Evolutionary conservation across 2,888 invertebrate species (phyloP).

Genomic region (Cheilosia grossa): DNA sequence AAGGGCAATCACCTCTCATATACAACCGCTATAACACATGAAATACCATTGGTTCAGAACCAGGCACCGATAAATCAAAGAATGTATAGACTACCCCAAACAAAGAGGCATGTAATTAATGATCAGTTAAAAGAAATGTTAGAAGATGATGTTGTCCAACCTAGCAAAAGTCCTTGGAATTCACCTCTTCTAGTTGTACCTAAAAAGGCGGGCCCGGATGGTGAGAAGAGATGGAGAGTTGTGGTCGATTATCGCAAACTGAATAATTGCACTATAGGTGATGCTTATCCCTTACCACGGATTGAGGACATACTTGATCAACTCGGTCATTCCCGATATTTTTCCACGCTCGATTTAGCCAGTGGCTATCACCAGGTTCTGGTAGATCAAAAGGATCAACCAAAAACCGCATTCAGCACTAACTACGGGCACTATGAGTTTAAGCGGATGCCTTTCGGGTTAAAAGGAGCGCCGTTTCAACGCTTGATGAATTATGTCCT

Average conservation of each 20-base stretch:
- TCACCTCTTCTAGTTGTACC: too few species aligned
- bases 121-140: too few species aligned
- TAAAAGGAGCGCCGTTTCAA: not conserved
- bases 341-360: conserved; percentile 62
- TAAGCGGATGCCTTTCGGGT: not conserved
- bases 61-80: too few species aligned
- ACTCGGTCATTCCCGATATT: conserved; percentile 59
- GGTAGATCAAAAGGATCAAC: not conserved
- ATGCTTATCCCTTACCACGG: conserved; percentile 46
- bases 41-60: too few species aligned
- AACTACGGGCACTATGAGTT: not conserved
- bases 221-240: too few species aligned
- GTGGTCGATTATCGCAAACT: conserved; percentile 14
- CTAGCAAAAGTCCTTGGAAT: too few species aligned
- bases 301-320: conserved; percentile 69
- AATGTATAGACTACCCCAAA: too few species aligned
- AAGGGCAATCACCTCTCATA: too few species aligned
- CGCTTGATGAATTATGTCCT: not conserved
- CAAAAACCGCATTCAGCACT: not conserved
- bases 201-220: too few species aligned
- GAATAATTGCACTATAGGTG: conserved; percentile 26
- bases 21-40: too few species aligned
- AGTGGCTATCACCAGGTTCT: conserved; percentile 65
- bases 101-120: too few species aligned
- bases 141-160: too few species aligned